Evolutionary conservation across 2,113 vertebrate genomes (phyloP).

Genomic region (Semnornis frantzii): DNA sequence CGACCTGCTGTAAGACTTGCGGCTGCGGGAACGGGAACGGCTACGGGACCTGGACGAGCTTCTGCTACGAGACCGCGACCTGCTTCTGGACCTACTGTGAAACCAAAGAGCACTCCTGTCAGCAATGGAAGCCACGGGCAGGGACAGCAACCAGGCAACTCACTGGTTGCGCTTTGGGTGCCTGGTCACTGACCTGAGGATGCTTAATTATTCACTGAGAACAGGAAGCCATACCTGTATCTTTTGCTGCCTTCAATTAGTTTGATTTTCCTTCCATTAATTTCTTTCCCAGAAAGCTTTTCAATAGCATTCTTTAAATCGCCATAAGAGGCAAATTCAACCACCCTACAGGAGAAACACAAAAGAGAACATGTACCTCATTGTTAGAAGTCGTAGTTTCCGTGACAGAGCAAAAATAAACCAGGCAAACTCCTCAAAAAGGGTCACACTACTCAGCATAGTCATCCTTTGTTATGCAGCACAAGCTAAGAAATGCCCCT

Average conservation of each 20-base stretch:
- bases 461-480: neutral
- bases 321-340: slow-evolving; percentile 96
- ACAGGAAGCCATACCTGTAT: slow-evolving; percentile 79
- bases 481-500: neutral
- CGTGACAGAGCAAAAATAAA: neutral
- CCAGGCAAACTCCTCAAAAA: neutral
- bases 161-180: rapidly evolving
- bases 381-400: neutral
- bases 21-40: slow-evolving; percentile 85
- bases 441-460: too few species aligned
- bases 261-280: slow-evolving; percentile 98
- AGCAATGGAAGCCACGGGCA: rapidly evolving
- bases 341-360: slow-evolving; percentile 78
- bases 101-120: rapidly evolving
- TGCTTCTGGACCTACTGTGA: slow-evolving; percentile 86
- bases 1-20: slow-evolving; percentile 86
- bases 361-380: neutral
- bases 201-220: neutral
- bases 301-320: slow-evolving; percentile 97
- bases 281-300: slow-evolving; percentile 96
- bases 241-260: slow-evolving; percentile 93
- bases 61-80: slow-evolving; percentile 89
- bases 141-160: rapidly evolving
- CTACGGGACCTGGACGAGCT: slow-evolving; percentile 89
- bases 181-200: rapidly evolving